Evolutionary conservation across 23 tunicate species (phyloP).

Genomic region (Halocynthia roretzi): DNA sequence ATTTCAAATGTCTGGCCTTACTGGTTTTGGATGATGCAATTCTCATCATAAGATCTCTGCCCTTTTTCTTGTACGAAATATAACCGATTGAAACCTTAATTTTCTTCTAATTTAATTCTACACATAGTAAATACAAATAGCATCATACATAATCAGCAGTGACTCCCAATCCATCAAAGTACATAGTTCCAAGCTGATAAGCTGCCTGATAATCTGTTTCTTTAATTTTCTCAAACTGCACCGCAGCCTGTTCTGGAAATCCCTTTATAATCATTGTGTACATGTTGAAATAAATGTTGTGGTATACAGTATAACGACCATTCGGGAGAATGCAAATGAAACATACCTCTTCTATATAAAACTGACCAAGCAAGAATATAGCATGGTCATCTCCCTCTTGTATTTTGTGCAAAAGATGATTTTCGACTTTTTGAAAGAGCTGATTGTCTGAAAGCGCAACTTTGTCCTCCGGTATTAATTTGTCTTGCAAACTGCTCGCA

Average conservation of each 20-base stretch:
- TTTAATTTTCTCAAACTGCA: conserved; percentile 75
- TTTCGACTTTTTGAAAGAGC: conserved; percentile 76
- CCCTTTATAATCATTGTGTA: conserved; percentile 23
- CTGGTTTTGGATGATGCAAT: conserved; percentile 55
- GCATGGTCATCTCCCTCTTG: conserved; percentile 65
- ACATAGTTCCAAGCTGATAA: conserved; percentile 83
- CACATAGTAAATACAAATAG: too few species aligned
- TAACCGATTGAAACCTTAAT: too few species aligned
- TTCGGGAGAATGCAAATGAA: background rate
- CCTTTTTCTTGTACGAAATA: conserved; percentile 53
- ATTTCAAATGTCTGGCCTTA: conserved; percentile 51
- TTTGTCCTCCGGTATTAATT: conserved; percentile 49
- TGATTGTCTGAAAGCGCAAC: conserved; percentile 59
- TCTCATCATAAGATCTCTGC: conserved; percentile 65
- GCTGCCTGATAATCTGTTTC: conserved; percentile 72
- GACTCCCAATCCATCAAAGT: conserved; percentile 86
- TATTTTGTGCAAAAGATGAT: conserved; percentile 65
- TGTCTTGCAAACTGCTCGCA: conserved; percentile 63
- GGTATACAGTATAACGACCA: background rate
- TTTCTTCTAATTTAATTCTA: background rate
- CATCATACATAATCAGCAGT: conserved; percentile 6
- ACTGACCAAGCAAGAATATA: conserved; percentile 80
- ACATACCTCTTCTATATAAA: conserved; percentile 87
- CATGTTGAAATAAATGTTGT: background rate
- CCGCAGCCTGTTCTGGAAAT: conserved; percentile 61